These are phyloP conservation scores for Potamarius usumacintae DNA, from an alignment of 2,113 vertebrate species.

Conservation along the genomic window DNA sequence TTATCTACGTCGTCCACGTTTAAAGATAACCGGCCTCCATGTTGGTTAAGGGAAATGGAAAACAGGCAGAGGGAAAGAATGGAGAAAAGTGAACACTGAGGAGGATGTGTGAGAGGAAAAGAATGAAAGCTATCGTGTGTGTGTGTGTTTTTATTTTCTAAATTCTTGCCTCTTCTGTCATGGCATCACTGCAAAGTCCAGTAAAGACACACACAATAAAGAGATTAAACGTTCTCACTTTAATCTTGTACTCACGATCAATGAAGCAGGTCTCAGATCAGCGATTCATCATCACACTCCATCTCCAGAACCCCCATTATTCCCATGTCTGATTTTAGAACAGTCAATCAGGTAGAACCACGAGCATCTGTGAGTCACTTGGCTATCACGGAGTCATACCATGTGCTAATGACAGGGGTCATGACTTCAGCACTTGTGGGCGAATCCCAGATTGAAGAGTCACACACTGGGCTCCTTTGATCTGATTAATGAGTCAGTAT, in stretches of 20 bases:
- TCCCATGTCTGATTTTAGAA: slow-evolving; percentile 28
- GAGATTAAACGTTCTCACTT: background rate
- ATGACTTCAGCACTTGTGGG: slow-evolving; percentile 33
- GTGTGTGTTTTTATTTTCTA: background rate
- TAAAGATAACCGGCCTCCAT: slow-evolving; percentile 33
- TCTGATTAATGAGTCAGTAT: slow-evolving; percentile 46
- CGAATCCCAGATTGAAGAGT: slow-evolving; percentile 47
- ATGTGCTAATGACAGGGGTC: slow-evolving; percentile 37
- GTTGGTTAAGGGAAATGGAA: slow-evolving; percentile 36
- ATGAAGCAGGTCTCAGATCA: slow-evolving; percentile 12
- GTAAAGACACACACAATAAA: slow-evolving; percentile 9
- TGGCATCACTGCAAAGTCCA: slow-evolving; percentile 29
- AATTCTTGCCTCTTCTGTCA: background rate
- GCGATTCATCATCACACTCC: background rate
- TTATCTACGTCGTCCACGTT: slow-evolving; percentile 38
- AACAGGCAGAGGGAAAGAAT: slow-evolving; percentile 11
- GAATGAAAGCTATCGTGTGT: background rate
- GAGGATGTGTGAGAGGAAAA: background rate
- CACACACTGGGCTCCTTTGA: slow-evolving; percentile 44
- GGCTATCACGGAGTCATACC: slow-evolving; percentile 2
- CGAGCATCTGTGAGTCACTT: slow-evolving; percentile 32
- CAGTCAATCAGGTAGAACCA: slow-evolving; percentile 44
- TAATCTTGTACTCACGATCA: slow-evolving; percentile 8
- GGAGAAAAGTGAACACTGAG: background rate
- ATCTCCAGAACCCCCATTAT: background rate